Evolutionary conservation across 2,113 vertebrate species (phyloP), one percentile per base, ranked within the genome.

Genomic region (Progne subis): DNA sequence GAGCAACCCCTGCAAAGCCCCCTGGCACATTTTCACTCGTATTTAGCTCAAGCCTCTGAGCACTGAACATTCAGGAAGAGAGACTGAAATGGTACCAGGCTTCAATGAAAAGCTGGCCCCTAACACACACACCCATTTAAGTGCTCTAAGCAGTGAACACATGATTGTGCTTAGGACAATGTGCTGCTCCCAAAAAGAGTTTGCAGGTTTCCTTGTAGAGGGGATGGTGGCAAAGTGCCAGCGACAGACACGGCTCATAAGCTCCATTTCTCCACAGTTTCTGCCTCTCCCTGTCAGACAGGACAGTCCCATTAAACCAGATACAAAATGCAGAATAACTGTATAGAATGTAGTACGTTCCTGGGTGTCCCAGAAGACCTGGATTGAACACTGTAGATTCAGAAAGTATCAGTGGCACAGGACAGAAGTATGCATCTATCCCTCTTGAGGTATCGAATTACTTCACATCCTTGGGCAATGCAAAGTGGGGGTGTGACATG

Each of bases 41-140:
- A 47, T 87, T 89, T 92, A 94, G 53, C 34, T 94, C 70, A 79
- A 44, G 34, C 39, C 67, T 86, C 84, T 92, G 63, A 95, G 89
- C 52, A 52, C 25, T 63, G 52, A 81, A 74, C 34, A 44, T 52
- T 95, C 70, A 94, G 93, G 70, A 85, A 87, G 64, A 69, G 57
- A 65, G 50, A 65, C 17, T 74, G 85, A 95, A 92, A 91, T 24
- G 59, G 68, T 71, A 92, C 41, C 55, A 82, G 52, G 75, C 68
- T 92, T 92, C 78, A 92, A 12, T 77, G 88, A 88, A 95, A 96
- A 90, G 50, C 9, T 95, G 90, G 71, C 68, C 64, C 55, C 84
- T 90, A 74, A 81, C n/a, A 53, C 34, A 68, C 19, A 41, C 53
- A 63, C 18, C 43, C 26, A 32, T 47, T 76, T 57, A 74, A 88